Percentiles rank a stretch among this genome's conserved stretches.
These are phyloP conservation scores for Caiman crocodilus DNA, from an alignment of 2,797 vertebrate species.

Conservation along the genomic window DNA sequence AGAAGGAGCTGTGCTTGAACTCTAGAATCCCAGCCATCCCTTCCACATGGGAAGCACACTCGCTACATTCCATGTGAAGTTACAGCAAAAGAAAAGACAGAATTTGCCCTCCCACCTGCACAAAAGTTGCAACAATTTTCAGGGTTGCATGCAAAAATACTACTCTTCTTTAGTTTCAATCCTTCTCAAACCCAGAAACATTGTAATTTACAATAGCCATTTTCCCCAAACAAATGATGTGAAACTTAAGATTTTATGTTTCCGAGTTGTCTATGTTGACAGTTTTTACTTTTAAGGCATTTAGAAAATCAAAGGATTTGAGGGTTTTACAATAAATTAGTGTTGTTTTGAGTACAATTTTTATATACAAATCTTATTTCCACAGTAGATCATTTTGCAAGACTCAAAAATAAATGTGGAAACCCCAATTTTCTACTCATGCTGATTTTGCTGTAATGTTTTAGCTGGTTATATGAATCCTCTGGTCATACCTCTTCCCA, in stretches of 20 bases:
- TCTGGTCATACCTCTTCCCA: neutral
- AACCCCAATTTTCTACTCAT: neutral
- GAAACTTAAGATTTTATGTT: neutral
- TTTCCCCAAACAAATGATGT: neutral
- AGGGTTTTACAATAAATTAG: neutral
- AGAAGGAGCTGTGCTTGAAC: fast-evolving
- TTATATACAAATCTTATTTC: neutral
- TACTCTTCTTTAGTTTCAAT: neutral
- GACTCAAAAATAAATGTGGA: neutral
- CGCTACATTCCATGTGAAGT: too few species aligned
- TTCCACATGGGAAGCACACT: too few species aligned
- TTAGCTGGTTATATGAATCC: neutral
- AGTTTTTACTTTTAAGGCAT: neutral
- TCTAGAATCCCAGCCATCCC: neutral
- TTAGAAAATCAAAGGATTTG: neutral
- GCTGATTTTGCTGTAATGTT: neutral
- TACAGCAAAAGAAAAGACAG: too few species aligned
- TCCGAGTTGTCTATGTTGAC: neutral
- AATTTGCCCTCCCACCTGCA: neutral
- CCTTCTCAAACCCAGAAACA: neutral
- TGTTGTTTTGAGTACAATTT: neutral
- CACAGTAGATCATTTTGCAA: neutral
- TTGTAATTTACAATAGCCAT: neutral
- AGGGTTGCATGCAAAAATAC: neutral
- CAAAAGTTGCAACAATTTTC: neutral